Conservation (phyloP, 1,140 invertebrate species). For the Cataglyphis hispanica region DNA sequence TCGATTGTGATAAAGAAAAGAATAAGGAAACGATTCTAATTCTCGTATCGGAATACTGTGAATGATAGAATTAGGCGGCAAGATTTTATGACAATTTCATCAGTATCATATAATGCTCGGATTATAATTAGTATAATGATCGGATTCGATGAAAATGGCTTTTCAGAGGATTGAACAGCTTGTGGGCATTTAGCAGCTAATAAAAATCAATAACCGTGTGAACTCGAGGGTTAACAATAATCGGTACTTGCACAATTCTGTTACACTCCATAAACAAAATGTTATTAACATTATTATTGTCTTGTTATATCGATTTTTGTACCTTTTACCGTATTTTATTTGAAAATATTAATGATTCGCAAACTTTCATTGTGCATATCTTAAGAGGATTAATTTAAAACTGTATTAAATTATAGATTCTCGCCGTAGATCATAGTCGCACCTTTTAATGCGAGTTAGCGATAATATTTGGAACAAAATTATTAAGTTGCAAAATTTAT, state of each 20-base stretch:
- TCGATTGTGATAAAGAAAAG: neutral
- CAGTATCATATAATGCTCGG: slow-evolving; percentile 52
- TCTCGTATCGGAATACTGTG: slow-evolving; percentile 14
- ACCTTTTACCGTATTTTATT: neutral
- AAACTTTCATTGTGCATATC: neutral
- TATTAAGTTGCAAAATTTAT: slow-evolving; percentile 2
- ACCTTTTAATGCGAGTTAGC: neutral
- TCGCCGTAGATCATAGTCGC: neutral
- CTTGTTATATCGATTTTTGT: neutral
- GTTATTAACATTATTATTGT: too few relatives aligned
- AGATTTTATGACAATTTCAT: slow-evolving; percentile 57
- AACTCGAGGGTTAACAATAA: slow-evolving; percentile 45
- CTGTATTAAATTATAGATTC: neutral
- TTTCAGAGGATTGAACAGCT: slow-evolving; percentile 42
- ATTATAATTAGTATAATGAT: slow-evolving; percentile 63
- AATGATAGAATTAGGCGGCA: slow-evolving; percentile 43
- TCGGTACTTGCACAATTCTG: slow-evolving; percentile 22
- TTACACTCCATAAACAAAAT: slow-evolving; percentile 3
- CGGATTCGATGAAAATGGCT: slow-evolving; percentile 52
- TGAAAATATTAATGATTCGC: neutral
- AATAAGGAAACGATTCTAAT: neutral
- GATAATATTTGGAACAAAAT: neutral
- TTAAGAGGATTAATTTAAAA: neutral
- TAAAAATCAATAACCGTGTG: slow-evolving; percentile 57
- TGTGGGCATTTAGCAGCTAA: slow-evolving; percentile 39